These are phyloP conservation scores for Anorthoa munda DNA, from an alignment of 2,888 invertebrate species.

Conservation along the genomic window DNA sequence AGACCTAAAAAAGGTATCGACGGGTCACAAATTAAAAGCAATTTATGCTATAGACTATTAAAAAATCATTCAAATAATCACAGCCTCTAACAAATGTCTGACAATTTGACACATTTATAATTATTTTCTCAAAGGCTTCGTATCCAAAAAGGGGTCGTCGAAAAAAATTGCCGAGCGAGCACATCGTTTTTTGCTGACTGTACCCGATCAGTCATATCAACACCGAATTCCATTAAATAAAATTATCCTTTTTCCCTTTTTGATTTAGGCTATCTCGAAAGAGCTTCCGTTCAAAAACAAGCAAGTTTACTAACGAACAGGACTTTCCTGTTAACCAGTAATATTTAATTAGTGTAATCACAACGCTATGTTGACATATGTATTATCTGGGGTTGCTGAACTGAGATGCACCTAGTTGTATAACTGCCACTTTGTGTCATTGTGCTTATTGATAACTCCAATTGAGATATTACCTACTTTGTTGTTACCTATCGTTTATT, in stretches of 20 bases:
- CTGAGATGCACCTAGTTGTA: constrained; percentile 69
- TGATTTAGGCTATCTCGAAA: constrained; percentile 32
- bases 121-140: too few relatives aligned
- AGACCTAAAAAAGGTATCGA: too few relatives aligned
- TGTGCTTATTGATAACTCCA: constrained; percentile 58
- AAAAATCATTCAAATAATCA: too few relatives aligned
- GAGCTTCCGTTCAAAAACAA: constrained; percentile 22
- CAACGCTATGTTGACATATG: constrained; percentile 64
- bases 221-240: constrained; percentile 15
- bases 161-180: background rate
- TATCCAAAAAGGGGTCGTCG: too few relatives aligned
- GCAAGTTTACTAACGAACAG: constrained; percentile 27
- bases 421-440: constrained; percentile 51
- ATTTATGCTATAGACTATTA: too few relatives aligned
- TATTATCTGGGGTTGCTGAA: constrained; percentile 76
- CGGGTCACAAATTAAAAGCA: too few relatives aligned
- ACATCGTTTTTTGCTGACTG: background rate
- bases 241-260: constrained; percentile 12
- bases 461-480: constrained; percentile 43
- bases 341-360: constrained; percentile 52
- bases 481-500: constrained; percentile 21
- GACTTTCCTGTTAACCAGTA: constrained; percentile 14
- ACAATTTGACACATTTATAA: too few relatives aligned
- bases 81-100: too few relatives aligned
- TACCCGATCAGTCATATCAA: background rate